Base-by-base conservation (phyloP, 2,888 invertebrate genomes). In the Anodontia alba region DNA sequence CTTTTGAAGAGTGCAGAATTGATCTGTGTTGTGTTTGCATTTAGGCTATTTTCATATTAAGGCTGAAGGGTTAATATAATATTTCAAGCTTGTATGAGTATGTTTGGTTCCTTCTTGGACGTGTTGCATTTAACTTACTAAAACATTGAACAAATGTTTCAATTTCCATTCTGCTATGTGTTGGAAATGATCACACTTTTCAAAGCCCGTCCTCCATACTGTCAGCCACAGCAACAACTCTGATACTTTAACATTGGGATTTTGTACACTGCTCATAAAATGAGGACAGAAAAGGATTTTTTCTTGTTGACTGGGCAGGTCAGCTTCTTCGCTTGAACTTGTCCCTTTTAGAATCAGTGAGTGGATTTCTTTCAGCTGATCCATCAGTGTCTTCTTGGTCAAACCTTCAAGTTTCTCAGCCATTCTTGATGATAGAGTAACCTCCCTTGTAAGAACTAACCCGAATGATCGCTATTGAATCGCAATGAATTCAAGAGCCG, bases 361-460 rank as follows among this genome's bases (percentile, higher is more conserved):
- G 23, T 57, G 29, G 29, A 57, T 15, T 8, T 17, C 57, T 57
- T 5, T 57, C 57, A 57, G 29, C 26, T 57, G 57, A 10, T 29
- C 26, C 12, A 23, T 8, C 5, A 26, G 26, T 2, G 26, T 29
- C 23, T 57, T 57, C 57, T 23, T 23, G 3, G 3, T 26, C n/a
- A n/a, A 23, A 23, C 29, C 57, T 57, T 57, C 57, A 10, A 26
- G 1, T 57, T 57, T 57, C 12, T n/a, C 57, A 57, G 26, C 26
- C 29, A n/a, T n/a, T 23, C n/a, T n/a, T n/a, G n/a, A n/a, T n/a
- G n/a, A n/a, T 2, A 26, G 57, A 57, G 57, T 57, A 8, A 26
- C 15, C 12, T 57, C 57, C 87, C 3, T 15, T 23, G 57, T 23
- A 26, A 57, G n/a, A n/a, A n/a, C n/a, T n/a, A n/a, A n/a, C n/a